These are phyloP conservation scores for Perizoma flavofasciatum DNA, from an alignment of 2,888 invertebrate genomes.

Conservation along the genomic window DNA sequence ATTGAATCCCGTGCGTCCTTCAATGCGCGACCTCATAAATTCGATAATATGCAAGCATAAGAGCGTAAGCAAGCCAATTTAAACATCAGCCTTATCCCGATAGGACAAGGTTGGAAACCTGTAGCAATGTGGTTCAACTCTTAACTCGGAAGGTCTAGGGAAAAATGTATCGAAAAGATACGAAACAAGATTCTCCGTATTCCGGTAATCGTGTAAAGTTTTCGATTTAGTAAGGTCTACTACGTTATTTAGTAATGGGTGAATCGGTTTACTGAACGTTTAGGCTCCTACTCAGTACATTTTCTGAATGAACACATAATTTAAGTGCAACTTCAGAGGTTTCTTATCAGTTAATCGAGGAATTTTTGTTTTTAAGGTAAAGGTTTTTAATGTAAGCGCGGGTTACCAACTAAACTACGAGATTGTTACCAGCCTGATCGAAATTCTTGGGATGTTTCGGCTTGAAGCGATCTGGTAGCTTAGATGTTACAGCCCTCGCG, in stretches of 20 bases:
- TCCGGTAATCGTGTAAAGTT: constrained; percentile 37
- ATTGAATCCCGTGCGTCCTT: constrained; percentile 29
- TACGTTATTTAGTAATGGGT: constrained; percentile 19
- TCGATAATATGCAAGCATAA: constrained; percentile 31
- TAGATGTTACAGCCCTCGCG: too few relatives aligned
- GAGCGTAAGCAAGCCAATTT: constrained; percentile 1
- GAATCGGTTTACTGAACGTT: constrained; percentile 24
- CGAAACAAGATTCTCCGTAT: constrained; percentile 35
- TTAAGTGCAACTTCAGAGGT: background rate
- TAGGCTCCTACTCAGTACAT: background rate
- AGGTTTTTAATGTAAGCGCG: too few relatives aligned
- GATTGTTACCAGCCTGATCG: too few relatives aligned
- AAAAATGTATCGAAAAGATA: constrained; percentile 35
- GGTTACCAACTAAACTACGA: too few relatives aligned
- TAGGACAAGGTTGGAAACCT: constrained; percentile 9
- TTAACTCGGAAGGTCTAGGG: constrained; percentile 30
- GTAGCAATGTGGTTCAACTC: constrained; percentile 28
- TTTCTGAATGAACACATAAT: too few relatives aligned
- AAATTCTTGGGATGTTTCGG: too few relatives aligned
- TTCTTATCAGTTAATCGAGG: background rate
- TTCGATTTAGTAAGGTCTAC: constrained; percentile 34
- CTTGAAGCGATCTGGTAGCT: too few relatives aligned
- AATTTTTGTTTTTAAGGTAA: background rate
- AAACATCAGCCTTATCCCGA: constrained; percentile 21
- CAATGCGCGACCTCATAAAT: constrained; percentile 31